phyloP scores from a whole-genome alignment of 2,113 vertebrate species.

The Boleophthalmus pectinirostris region DNA sequence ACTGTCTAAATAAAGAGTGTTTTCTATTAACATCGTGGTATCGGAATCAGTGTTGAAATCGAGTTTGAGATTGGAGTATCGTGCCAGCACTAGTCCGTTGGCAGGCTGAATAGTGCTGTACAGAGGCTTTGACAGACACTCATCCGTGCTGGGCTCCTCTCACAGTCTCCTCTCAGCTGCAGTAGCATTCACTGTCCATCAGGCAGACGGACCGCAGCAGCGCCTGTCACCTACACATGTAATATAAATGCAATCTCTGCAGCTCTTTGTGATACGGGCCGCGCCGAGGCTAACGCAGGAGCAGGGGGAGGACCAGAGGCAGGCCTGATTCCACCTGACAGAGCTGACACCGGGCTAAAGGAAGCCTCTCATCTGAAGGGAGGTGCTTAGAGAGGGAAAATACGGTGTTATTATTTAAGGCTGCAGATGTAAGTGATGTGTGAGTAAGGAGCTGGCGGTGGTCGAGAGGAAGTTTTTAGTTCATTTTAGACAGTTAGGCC shows the following conservation, averaged over 20 bases:
- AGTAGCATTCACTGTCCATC: constrained; percentile 70
- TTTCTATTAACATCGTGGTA: no score
- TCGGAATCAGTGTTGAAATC: no score
- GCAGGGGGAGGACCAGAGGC: constrained; percentile 35
- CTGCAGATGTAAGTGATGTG: background rate
- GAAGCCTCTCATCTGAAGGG: background rate
- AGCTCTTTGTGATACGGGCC: constrained; percentile 57
- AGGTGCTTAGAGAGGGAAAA: background rate
- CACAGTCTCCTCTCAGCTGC: constrained; percentile 64
- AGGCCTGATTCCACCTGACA: background rate
- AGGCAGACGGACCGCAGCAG: constrained; percentile 60
- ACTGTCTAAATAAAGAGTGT: no score
- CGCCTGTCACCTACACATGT: constrained; percentile 67
- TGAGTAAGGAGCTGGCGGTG: background rate
- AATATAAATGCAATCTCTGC: constrained; percentile 70
- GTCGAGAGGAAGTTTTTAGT: no score
- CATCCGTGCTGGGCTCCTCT: constrained; percentile 60
- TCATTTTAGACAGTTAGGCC: no score
- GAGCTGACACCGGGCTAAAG: background rate
- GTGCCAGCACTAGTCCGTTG: constrained; percentile 52
- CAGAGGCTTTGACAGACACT: constrained; percentile 71
- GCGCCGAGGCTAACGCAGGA: constrained; percentile 54
- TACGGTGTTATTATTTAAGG: background rate
- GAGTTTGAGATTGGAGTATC: constrained; percentile 43
- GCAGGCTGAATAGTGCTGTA: constrained; percentile 57